These are phyloP conservation scores for Portunus trituberculatus DNA, from an alignment of 1,140 invertebrate genomes.

Conservation along the genomic window DNA sequence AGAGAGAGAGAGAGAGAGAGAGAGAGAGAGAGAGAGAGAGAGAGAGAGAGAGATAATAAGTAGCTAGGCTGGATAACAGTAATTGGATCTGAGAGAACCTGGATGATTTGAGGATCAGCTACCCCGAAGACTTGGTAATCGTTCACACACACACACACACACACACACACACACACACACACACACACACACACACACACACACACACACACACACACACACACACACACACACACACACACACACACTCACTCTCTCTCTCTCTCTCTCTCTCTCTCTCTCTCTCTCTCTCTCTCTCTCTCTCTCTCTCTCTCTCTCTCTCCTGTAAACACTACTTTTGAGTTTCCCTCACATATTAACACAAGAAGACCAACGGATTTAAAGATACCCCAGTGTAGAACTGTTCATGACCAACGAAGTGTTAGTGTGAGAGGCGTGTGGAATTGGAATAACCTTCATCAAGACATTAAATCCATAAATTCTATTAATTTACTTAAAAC, in stretches of 20 bases:
- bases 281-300: neutral
- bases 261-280: neutral
- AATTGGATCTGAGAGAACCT: neutral
- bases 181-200: slow-evolving; percentile 36
- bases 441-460: no score
- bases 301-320: neutral
- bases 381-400: no score
- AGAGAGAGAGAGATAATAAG: neutral
- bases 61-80: neutral
- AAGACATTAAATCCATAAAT: no score
- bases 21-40: no score
- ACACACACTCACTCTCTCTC: neutral
- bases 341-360: no score
- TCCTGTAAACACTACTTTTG: no score
- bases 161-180: slow-evolving; percentile 39
- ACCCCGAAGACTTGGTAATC: neutral
- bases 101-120: neutral
- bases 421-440: no score
- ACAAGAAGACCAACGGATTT: no score
- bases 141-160: slow-evolving; percentile 34
- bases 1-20: no score
- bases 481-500: no score
- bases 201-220: slow-evolving; percentile 30
- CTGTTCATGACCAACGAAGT: no score
- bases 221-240: slow-evolving; percentile 43